Base-by-base conservation (phyloP, 1,140 invertebrate genomes). In the Episyrphus balteatus region DNA sequence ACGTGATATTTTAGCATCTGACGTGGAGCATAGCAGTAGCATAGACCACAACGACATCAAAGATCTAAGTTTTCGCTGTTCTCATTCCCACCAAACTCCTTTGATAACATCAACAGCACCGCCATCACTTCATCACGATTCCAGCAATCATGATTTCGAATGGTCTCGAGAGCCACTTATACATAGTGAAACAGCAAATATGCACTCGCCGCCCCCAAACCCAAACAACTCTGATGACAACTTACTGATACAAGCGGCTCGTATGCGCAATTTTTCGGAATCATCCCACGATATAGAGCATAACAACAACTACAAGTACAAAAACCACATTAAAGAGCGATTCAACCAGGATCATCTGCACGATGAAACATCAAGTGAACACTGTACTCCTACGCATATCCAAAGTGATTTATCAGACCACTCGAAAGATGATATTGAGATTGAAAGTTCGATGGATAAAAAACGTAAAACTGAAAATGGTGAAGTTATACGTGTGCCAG, bases 291-390 rank as follows among this genome's bases (percentile, higher is more conserved):
- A 64, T 47, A 56, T 70, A 50, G 64, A 68, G 33, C 71, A 73
- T 42, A 73, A 77, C 51, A 75, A 75, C 53, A 78, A 75, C 41
- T 94, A 94, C 72, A 94, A 96, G 71, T 94, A 93, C 70, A 96
- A 96, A 71, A 93, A 88, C 55, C 89, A 86, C 53, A 95, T 96
- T 49, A 92, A 93, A 54, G 82, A 92, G 60, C 74, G 91, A 40
- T 95, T 95, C 58, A 71, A 66, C 34, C 62, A 67, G 39, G 60
- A 62, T 21, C 44, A 65, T 19, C 61, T 62, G 40, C 59, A 68
- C 37, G 66, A 68, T 48, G 61, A 68, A 44, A 61, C 61, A 31
- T 62, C 59, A 33, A 64, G 61, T 46, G 63, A 66, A 12, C 59
- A 62, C 31, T 53, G 56, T 32, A 56, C 49, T 30, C 54, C 55